A percentile compares a stretch with the other conserved stretches of the same genome.
Evolutionary conservation across 2,797 vertebrate species (phyloP).

Genomic region (Fundulus diaphanus): DNA sequence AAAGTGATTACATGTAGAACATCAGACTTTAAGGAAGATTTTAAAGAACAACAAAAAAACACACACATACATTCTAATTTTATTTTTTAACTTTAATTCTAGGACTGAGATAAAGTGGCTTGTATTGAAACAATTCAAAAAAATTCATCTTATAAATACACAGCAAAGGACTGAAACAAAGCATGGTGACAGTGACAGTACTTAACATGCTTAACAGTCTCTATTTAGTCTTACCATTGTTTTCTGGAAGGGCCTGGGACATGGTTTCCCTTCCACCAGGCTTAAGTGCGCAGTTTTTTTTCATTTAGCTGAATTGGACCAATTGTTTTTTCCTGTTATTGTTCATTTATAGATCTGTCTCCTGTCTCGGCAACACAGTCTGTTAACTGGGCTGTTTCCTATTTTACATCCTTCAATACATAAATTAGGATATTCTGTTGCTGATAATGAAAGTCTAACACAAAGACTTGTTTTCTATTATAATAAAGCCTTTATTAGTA

Average conservation of each 20-base stretch:
- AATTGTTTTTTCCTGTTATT: constrained; percentile 84
- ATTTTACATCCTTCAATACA: constrained; percentile 83
- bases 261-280: constrained; percentile 57
- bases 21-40: background rate
- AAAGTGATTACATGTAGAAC: background rate
- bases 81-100: background rate
- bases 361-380: constrained; percentile 70
- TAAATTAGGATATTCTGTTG: constrained; percentile 76
- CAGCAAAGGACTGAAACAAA: background rate
- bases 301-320: constrained; percentile 71
- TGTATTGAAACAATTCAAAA: background rate
- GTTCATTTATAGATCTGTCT: constrained; percentile 82
- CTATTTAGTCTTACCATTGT: constrained; percentile 71
- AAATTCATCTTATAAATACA: constrained; percentile 2
- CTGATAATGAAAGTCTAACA: constrained; percentile 76
- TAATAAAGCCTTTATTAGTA: constrained; percentile 60
- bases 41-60: background rate
- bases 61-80: too few species aligned
- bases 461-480: constrained; percentile 70
- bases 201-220: constrained; percentile 56
- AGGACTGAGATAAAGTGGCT: background rate
- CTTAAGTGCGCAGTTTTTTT: constrained; percentile 64
- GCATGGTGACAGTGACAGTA: constrained; percentile 32
- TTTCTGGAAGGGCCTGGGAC: constrained; percentile 54
- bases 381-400: constrained; percentile 78